A percentile compares a stretch with the other conserved stretches of the same genome.
These are phyloP conservation scores for Erythrocercus mccallii DNA, from an alignment of 2,113 vertebrate species.

Conservation along the genomic window DNA sequence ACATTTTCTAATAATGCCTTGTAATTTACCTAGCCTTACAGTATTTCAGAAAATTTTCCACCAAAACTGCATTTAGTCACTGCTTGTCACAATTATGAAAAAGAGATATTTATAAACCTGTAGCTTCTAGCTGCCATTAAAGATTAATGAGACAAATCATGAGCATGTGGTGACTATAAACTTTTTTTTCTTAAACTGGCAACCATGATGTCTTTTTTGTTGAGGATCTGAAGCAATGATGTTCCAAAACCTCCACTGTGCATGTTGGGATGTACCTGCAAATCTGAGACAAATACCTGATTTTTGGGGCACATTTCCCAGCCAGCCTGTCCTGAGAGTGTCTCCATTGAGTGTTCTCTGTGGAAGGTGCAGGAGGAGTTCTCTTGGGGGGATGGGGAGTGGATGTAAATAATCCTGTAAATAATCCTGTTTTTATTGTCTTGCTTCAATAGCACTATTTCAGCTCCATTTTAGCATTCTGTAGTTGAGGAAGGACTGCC, in stretches of 20 bases:
- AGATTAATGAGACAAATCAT: conserved; percentile 9
- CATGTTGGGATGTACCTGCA: neutral
- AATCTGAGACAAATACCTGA: neutral
- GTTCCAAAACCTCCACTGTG: fast-evolving
- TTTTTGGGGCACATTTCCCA: neutral
- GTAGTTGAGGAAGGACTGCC: neutral
- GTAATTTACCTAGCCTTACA: conserved; percentile 63
- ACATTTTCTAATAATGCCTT: conserved; percentile 64
- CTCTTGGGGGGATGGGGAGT: neutral
- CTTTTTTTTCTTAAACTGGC: neutral
- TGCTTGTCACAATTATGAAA: conserved; percentile 33
- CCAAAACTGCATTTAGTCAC: conserved; percentile 9
- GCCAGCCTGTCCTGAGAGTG: neutral
- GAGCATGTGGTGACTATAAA: neutral
- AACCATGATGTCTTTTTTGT: neutral
- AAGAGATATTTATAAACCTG: conserved; percentile 52
- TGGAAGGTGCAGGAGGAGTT: neutral
- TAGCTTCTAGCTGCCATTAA: conserved; percentile 56
- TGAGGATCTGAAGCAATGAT: neutral
- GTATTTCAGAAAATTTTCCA: conserved; percentile 39
- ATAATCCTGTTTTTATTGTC: neutral
- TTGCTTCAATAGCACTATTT: fast-evolving
- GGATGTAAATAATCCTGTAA: no score
- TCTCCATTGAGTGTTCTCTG: neutral
- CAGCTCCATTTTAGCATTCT: neutral